phyloP scores from a whole-genome alignment of 1,140 invertebrate species.

The Palaemon carinicauda region DNA sequence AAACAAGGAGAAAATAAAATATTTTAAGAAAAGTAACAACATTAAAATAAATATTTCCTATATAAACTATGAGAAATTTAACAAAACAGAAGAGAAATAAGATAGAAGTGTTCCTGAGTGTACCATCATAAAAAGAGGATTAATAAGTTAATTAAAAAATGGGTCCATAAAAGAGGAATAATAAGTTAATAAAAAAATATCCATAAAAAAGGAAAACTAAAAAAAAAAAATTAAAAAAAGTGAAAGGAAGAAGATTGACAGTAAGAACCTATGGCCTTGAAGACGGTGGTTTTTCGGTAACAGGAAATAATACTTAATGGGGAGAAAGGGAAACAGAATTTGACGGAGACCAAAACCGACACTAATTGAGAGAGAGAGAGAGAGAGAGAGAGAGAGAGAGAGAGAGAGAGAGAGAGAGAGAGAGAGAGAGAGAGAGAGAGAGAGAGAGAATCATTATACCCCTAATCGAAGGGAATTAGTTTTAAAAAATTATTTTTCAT shows the following conservation, averaged over 20 bases:
- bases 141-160: not conserved
- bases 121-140: not conserved
- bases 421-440: constrained; percentile 2
- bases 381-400: not conserved
- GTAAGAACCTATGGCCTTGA: not conserved
- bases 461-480: not conserved
- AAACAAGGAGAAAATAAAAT: not conserved
- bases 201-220: not conserved
- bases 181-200: not conserved
- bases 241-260: not conserved
- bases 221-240: not conserved
- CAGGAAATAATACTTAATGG: not conserved
- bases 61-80: not conserved
- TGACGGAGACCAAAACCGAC: not conserved
- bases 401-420: no score
- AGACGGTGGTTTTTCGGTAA: not conserved
- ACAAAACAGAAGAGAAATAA: not conserved
- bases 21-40: no score
- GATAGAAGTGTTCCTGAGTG: not conserved
- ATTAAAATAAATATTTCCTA: no score
- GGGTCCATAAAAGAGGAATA: not conserved
- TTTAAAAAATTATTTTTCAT: not conserved
- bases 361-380: not conserved
- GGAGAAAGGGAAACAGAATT: not conserved
- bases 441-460: not conserved